Percentiles rank a stretch among this genome's conserved stretches.
Conservation (phyloP, 1,140 invertebrate genomes). For the Leptinotarsa lineolata region DNA sequence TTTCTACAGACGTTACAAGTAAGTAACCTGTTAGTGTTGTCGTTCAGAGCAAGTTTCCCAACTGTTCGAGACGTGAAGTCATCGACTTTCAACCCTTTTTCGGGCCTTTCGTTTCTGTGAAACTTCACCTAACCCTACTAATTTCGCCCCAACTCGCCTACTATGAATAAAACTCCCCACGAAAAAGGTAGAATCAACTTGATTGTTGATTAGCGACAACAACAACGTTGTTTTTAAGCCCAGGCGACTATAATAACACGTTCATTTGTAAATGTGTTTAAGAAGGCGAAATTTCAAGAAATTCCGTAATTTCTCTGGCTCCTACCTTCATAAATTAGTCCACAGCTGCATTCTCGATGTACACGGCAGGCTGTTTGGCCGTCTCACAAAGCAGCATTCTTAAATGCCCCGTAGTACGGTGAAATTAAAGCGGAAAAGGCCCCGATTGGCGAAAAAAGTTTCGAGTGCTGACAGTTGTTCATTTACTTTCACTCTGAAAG, state of each 20-base stretch:
- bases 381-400: slow-evolving; percentile 6
- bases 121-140: background rate
- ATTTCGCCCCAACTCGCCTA: too few relatives aligned
- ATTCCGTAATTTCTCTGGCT: background rate
- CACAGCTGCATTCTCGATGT: slow-evolving; percentile 14
- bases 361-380: background rate
- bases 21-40: background rate
- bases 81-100: background rate
- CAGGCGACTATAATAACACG: background rate
- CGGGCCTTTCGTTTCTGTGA: background rate
- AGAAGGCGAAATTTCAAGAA: background rate
- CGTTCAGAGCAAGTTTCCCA: background rate
- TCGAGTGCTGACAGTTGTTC: too few relatives aligned
- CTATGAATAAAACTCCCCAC: too few relatives aligned
- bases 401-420: background rate
- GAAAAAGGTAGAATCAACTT: too few relatives aligned
- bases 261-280: background rate
- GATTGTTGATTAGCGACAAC: too few relatives aligned
- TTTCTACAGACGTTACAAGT: background rate
- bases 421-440: too few relatives aligned
- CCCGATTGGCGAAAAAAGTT: too few relatives aligned
- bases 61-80: too few relatives aligned
- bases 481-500: too few relatives aligned
- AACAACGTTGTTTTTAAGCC: too few relatives aligned
- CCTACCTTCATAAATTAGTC: background rate